Percentiles rank a stretch among this genome's conserved stretches.
phyloP scores from a whole-genome alignment of 2,113 vertebrate genomes.

The Ctenomys sociabilis region DNA sequence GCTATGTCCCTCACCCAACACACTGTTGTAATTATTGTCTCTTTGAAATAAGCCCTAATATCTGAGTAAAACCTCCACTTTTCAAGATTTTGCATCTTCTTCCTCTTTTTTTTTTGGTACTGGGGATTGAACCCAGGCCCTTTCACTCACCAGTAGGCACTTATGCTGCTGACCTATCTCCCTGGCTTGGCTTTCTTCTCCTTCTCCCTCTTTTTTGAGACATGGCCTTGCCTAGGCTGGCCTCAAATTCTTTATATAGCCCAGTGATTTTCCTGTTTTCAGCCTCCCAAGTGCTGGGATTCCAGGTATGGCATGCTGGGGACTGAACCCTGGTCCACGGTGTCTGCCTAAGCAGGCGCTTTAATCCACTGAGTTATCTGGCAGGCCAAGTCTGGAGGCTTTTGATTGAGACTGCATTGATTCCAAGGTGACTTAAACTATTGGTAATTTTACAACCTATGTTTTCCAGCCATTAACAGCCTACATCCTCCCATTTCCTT shows the following conservation, averaged over 20 bases:
- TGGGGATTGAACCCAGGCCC: no score
- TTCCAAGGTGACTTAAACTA: neutral
- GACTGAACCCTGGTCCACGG: no score
- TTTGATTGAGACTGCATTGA: neutral
- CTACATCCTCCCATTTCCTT: neutral
- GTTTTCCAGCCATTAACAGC: neutral
- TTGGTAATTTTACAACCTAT: neutral
- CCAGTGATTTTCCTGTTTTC: neutral
- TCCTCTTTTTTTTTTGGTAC: neutral
- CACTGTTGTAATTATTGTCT: neutral
- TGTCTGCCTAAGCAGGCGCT: no score
- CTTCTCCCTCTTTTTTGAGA: neutral
- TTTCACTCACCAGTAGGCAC: no score
- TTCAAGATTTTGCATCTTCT: neutral
- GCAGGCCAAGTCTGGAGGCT: neutral
- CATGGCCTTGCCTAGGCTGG: neutral
- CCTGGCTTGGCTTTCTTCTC: no score
- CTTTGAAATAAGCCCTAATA: neutral
- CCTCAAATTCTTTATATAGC: neutral
- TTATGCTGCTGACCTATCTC: no score
- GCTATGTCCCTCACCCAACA: neutral
- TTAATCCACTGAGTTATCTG: no score
- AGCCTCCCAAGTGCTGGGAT: no score
- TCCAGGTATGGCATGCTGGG: no score
- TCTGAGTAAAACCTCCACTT: neutral